Percentiles rank a stretch among this genome's conserved stretches.
Evolutionary conservation across 2,113 vertebrate genomes (phyloP).

Genomic region (Sceloporus tristichus): DNA sequence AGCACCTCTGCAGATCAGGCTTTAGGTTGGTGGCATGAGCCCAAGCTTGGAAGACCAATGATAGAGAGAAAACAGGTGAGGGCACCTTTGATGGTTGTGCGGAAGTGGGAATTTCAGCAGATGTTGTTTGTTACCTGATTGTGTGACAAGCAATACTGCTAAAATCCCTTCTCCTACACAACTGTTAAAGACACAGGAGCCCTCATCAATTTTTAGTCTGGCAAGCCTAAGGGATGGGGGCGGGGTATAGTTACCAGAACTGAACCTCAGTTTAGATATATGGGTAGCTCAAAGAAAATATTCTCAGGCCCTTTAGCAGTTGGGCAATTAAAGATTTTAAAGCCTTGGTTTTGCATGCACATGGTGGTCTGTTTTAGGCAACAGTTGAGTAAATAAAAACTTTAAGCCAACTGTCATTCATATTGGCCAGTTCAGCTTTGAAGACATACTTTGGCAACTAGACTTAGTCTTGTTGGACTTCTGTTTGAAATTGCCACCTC

Average conservation of each 20-base stretch:
- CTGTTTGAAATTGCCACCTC: neutral
- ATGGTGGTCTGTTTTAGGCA: neutral
- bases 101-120: too few species aligned
- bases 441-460: neutral
- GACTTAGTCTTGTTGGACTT: neutral
- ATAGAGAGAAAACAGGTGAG: too few species aligned
- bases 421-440: too few species aligned
- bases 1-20: neutral
- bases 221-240: too few species aligned
- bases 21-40: neutral
- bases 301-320: neutral
- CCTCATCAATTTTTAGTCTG: too few species aligned
- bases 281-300: neutral
- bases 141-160: neutral
- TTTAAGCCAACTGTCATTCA: too few species aligned
- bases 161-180: too few species aligned
- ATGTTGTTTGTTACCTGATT: neutral
- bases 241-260: neutral
- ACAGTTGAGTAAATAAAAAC: neutral
- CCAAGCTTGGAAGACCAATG: neutral
- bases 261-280: neutral
- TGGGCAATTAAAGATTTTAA: neutral
- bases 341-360: neutral
- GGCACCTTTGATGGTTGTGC: too few species aligned
- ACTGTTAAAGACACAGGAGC: too few species aligned